A percentile compares a stretch with the other conserved stretches of the same genome.
Evolutionary conservation across 92 coral and sea anemone species (phyloP).

Genomic region (Metridium senile): DNA sequence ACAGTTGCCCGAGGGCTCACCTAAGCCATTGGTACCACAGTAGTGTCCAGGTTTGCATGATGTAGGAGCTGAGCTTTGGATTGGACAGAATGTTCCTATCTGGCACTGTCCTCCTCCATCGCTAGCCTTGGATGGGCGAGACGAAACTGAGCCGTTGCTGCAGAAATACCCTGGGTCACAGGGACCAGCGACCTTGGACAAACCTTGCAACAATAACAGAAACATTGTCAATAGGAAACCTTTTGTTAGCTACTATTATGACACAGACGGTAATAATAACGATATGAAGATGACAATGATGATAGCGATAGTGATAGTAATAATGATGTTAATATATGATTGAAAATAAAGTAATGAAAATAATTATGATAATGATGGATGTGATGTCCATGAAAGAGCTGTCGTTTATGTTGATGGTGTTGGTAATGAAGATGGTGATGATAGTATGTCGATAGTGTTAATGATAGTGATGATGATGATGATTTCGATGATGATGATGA

Average conservation of each 20-base stretch:
- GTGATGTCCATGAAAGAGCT: too few species aligned
- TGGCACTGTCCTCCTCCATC: slow-evolving; percentile 89
- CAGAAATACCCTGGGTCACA: slow-evolving; percentile 90
- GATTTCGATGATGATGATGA: neutral
- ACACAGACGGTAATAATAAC: too few species aligned
- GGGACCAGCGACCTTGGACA: slow-evolving; percentile 71
- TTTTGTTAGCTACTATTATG: too few species aligned
- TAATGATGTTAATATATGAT: too few species aligned
- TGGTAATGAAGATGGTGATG: too few species aligned
- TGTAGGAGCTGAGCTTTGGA: slow-evolving; percentile 70
- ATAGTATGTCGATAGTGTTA: too few species aligned
- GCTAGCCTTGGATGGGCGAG: slow-evolving; percentile 57
- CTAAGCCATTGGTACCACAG: slow-evolving; percentile 67
- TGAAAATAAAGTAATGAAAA: too few species aligned
- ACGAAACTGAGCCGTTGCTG: slow-evolving; percentile 73
- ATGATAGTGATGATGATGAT: neutral
- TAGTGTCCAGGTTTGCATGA: slow-evolving; percentile 70
- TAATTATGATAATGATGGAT: too few species aligned
- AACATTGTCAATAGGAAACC: too few species aligned
- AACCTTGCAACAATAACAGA: slow-evolving; percentile 51
- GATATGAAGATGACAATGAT: too few species aligned
- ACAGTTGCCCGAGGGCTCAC: slow-evolving; percentile 79
- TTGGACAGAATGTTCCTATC: slow-evolving; percentile 87
- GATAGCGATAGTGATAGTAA: too few species aligned
- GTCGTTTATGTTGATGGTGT: too few species aligned